Evolutionary conservation across 2,888 invertebrate species (phyloP).

Genomic region (Desoria tigrina): DNA sequence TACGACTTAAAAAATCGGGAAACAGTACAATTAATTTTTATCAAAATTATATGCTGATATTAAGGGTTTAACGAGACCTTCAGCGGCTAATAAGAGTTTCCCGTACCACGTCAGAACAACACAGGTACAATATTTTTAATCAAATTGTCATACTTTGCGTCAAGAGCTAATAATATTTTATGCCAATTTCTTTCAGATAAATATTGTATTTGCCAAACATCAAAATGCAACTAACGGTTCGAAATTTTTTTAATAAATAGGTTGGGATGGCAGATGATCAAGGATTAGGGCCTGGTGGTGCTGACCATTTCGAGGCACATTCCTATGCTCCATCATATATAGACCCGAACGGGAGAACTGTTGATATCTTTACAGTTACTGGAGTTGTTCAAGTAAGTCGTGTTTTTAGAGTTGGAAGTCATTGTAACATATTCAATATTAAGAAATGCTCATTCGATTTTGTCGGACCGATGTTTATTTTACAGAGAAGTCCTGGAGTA

Average conservation of each 20-base stretch:
- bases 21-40: too few relatives aligned
- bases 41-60: too few relatives aligned
- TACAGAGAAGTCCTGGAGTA: constrained; percentile 16
- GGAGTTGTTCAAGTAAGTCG: constrained; percentile 52
- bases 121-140: too few relatives aligned
- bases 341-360: constrained; percentile 38
- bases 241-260: constrained; percentile 13
- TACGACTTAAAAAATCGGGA: not conserved
- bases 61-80: constrained; percentile 78
- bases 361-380: constrained; percentile 56
- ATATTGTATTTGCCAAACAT: too few relatives aligned
- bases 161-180: too few relatives aligned
- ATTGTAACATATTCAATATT: not conserved
- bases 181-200: too few relatives aligned
- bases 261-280: constrained; percentile 55
- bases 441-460: not conserved
- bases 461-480: not conserved
- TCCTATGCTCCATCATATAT: constrained; percentile 63
- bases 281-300: constrained; percentile 25
- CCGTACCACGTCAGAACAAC: constrained; percentile 85
- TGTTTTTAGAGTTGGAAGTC: too few relatives aligned
- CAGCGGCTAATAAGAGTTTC: constrained; percentile 82
- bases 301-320: constrained; percentile 67
- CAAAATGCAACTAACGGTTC: too few relatives aligned
- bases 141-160: too few relatives aligned